These are phyloP conservation scores for Idaea dimidiata DNA, from an alignment of 2,888 invertebrate genomes.

Conservation along the genomic window DNA sequence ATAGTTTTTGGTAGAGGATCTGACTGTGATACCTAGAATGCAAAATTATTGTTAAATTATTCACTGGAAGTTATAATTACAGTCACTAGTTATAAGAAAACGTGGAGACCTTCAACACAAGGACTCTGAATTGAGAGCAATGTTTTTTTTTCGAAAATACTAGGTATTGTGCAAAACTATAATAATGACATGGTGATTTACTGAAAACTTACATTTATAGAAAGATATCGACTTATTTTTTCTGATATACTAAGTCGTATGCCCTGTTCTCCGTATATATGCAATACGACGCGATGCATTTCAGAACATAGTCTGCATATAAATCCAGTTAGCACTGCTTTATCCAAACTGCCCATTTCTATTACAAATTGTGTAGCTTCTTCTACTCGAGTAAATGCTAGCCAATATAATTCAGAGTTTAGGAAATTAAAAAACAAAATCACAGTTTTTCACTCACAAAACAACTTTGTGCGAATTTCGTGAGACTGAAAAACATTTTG, in stretches of 20 bases:
- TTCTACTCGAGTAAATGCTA: background rate
- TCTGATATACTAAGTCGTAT: slow-evolving; percentile 87
- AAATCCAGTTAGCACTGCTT: slow-evolving; percentile 90
- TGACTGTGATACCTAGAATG: slow-evolving; percentile 80
- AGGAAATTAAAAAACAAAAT: background rate
- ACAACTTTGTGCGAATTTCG: background rate
- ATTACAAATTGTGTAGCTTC: slow-evolving; percentile 3
- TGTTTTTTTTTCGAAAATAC: slow-evolving; percentile 4
- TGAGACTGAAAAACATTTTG: background rate
- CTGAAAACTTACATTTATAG: slow-evolving; percentile 85
- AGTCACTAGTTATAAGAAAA: background rate
- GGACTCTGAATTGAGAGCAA: background rate
- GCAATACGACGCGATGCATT: slow-evolving; percentile 91
- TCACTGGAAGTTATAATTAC: background rate
- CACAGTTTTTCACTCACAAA: background rate
- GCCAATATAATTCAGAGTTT: background rate
- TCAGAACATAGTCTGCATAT: slow-evolving; percentile 92
- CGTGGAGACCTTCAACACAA: slow-evolving; percentile 8
- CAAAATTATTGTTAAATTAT: slow-evolving; percentile 4
- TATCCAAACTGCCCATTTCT: slow-evolving; percentile 90
- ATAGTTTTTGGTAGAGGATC: slow-evolving; percentile 87
- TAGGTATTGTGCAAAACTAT: background rate
- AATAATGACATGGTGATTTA: slow-evolving; percentile 6
- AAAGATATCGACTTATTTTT: slow-evolving; percentile 90
- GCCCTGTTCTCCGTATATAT: slow-evolving; percentile 91